These are phyloP conservation scores for Thomomys bottae DNA, from an alignment of 2,113 vertebrate genomes.

Conservation along the genomic window DNA sequence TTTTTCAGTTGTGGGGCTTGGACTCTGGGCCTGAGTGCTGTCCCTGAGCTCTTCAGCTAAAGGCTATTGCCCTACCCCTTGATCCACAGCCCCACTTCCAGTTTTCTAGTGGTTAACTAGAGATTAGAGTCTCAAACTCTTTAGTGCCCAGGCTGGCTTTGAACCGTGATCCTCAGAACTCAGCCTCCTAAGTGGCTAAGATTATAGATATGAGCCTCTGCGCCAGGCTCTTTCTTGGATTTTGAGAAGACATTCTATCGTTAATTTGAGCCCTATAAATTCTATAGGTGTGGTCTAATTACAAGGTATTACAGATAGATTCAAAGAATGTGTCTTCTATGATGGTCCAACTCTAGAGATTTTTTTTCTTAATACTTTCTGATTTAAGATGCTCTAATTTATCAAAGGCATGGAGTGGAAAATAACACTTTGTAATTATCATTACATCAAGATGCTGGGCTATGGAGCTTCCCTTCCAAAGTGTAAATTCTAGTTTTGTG, in stretches of 20 bases:
- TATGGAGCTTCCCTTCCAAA: background rate
- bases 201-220: no score
- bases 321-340: background rate
- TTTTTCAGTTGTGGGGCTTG: no score
- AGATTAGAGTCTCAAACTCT: no score
- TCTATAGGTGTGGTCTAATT: background rate
- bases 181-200: no score
- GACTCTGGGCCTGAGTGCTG: no score
- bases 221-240: no score
- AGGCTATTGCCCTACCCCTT: no score
- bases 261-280: background rate
- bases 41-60: no score
- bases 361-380: background rate
- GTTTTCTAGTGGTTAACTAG: no score
- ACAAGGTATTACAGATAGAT: background rate
- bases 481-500: background rate
- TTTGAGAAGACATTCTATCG: background rate
- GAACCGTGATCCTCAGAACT: no score
- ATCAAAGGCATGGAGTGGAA: background rate
- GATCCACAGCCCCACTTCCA: no score
- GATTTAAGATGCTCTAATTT: constrained; percentile 43
- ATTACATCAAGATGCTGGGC: background rate
- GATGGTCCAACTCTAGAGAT: background rate
- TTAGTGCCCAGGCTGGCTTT: no score
- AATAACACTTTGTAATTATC: background rate